phyloP scores from a whole-genome alignment of 2,113 vertebrate species.

The Tretioscincus oriximinensis region DNA sequence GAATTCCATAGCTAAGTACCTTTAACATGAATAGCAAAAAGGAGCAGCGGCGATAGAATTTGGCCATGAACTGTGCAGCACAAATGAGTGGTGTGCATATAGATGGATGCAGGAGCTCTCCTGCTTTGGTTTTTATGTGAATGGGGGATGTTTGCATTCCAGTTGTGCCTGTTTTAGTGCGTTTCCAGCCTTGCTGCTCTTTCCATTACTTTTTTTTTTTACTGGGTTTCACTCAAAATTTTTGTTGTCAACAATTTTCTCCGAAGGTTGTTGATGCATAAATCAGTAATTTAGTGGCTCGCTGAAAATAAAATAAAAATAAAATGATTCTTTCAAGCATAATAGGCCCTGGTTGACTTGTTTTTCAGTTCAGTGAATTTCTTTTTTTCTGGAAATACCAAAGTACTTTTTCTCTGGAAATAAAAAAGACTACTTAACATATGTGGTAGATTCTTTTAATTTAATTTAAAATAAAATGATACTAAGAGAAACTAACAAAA shows the following conservation, averaged over 20 bases:
- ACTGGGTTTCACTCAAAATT: conserved; percentile 28
- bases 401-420: no score
- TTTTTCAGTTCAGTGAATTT: conserved; percentile 37
- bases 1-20: no score
- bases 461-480: conserved; percentile 10
- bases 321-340: conserved; percentile 26
- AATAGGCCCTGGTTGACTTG: conserved; percentile 26
- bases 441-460: conserved; percentile 1
- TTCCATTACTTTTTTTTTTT: not conserved
- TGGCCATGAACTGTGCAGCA: no score
- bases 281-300: not conserved
- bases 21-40: no score
- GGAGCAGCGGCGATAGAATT: no score
- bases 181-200: no score
- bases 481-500: not conserved
- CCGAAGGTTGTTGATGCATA: conserved; percentile 33
- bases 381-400: conserved; percentile 36
- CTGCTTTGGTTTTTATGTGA: no score
- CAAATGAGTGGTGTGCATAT: no score
- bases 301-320: no score
- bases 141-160: no score
- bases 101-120: no score
- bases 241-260: conserved; percentile 17
- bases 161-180: no score
- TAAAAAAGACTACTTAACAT: conserved; percentile 21